Evolutionary conservation across 2,888 invertebrate species (phyloP).

Genomic region (Thyatira batis): DNA sequence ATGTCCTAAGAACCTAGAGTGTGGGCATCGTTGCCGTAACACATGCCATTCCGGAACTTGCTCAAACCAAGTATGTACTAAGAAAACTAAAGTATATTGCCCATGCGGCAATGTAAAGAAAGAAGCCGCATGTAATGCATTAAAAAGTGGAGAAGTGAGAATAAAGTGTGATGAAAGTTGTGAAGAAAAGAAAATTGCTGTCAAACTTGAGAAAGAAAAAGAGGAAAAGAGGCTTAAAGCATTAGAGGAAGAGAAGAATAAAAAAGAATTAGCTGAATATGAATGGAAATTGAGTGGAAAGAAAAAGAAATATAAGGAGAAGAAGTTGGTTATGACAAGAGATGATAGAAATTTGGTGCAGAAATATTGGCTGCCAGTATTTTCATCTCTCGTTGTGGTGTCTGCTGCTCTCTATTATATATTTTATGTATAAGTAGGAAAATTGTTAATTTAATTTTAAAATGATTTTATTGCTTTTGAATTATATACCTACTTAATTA

Average conservation of each 20-base stretch:
- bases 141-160: slow-evolving; percentile 65
- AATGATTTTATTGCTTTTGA: too few species aligned
- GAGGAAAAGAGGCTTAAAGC: slow-evolving; percentile 81
- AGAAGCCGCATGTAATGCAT: slow-evolving; percentile 86
- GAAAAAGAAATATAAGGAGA: slow-evolving; percentile 78
- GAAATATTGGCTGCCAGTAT: slow-evolving; percentile 71
- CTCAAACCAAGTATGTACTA: slow-evolving; percentile 86
- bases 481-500: too few species aligned
- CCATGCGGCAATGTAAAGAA: slow-evolving; percentile 89
- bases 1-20: slow-evolving; percentile 92
- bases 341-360: slow-evolving; percentile 66
- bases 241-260: slow-evolving; percentile 85
- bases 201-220: slow-evolving; percentile 77
- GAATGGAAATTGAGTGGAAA: slow-evolving; percentile 89
- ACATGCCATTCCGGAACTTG: slow-evolving; percentile 89
- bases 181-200: slow-evolving; percentile 78
- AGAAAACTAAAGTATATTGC: slow-evolving; percentile 91
- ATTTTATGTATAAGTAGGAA: slow-evolving; percentile 25
- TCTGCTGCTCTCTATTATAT: slow-evolving; percentile 47
- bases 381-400: slow-evolving; percentile 47
- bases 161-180: slow-evolving; percentile 86
- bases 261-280: slow-evolving; percentile 88
- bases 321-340: slow-evolving; percentile 67
- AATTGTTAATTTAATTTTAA: neutral
- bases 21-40: slow-evolving; percentile 91